A percentile compares a stretch with the other conserved stretches of the same genome.
These are phyloP conservation scores for Clavelina lepadiformis DNA, from an alignment of 23 tunicate species.

Conservation along the genomic window DNA sequence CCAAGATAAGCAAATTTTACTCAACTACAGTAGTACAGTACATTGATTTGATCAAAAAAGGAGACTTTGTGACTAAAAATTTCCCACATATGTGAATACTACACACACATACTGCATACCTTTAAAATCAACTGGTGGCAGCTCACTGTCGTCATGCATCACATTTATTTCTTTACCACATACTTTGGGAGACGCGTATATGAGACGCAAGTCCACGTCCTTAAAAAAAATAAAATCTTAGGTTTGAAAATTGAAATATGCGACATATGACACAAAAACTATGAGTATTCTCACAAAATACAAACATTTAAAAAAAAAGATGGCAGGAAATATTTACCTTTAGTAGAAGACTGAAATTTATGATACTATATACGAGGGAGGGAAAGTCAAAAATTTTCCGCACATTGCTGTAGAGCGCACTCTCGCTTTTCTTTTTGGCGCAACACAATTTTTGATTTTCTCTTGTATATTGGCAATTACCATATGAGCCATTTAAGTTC, in stretches of 20 bases:
- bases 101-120: no score
- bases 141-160: conserved; percentile 1
- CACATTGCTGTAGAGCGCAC: background rate
- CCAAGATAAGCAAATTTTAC: no score
- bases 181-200: conserved; percentile 44
- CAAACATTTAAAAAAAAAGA: background rate
- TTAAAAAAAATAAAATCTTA: conserved; percentile 1
- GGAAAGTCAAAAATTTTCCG: background rate
- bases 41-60: no score
- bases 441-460: background rate
- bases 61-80: no score
- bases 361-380: no score
- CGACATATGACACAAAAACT: background rate
- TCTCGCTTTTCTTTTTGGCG: background rate
- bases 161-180: conserved; percentile 22
- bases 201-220: conserved; percentile 35
- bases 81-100: no score
- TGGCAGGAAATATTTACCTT: no score
- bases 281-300: background rate
- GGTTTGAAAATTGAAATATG: background rate
- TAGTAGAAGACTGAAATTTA: no score
- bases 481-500: no score
- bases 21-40: no score
- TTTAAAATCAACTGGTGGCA: no score
- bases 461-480: background rate